Conservation (phyloP, 2,797 vertebrate species). For the Hirundo rustica region DNA sequence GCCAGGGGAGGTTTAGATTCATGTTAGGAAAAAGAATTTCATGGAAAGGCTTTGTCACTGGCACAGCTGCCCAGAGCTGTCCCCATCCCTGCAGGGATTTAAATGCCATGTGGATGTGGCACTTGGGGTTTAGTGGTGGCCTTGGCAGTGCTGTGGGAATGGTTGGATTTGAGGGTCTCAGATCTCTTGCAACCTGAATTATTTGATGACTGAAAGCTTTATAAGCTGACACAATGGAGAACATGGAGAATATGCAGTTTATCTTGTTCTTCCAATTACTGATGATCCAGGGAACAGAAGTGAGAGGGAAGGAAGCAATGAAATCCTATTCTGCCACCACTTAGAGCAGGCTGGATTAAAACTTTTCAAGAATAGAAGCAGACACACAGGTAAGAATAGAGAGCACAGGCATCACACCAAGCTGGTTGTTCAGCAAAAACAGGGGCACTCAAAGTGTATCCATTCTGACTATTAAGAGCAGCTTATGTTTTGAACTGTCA, state of each 20-base stretch:
- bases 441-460: conserved; percentile 9
- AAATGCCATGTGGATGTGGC: background rate
- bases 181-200: background rate
- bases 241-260: background rate
- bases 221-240: background rate
- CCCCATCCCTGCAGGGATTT: background rate
- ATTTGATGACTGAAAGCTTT: background rate
- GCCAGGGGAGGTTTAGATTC: background rate
- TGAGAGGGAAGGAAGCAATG: background rate
- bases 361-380: background rate
- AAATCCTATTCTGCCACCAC: background rate
- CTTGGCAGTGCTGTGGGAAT: background rate
- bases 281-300: background rate
- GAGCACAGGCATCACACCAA: background rate
- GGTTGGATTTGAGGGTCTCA: background rate
- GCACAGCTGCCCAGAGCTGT: background rate
- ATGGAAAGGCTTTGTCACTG: background rate
- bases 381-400: conserved; percentile 1
- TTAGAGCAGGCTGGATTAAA: background rate
- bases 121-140: background rate
- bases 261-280: background rate
- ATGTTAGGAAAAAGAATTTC: background rate
- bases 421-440: background rate
- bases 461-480: conserved; percentile 37
- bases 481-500: conserved; percentile 59